A percentile compares a stretch with the other conserved stretches of the same genome.
These are phyloP conservation scores for Oppia nitens DNA, from an alignment of 1,140 invertebrate species.

Conservation along the genomic window DNA sequence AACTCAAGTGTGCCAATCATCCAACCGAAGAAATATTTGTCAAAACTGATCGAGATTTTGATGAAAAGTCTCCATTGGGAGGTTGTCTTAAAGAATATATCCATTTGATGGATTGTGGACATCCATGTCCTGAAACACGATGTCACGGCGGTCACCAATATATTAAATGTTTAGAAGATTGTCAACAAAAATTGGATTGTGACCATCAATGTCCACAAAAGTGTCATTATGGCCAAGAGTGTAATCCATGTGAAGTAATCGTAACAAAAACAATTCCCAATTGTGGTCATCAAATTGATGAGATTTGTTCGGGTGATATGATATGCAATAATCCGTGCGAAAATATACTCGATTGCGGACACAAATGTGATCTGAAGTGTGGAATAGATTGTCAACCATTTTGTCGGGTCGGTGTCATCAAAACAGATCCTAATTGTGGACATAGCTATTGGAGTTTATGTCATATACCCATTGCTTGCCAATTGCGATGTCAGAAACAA, in stretches of 20 bases:
- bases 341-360: neutral
- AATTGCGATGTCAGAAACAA: no score
- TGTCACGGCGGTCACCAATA: neutral
- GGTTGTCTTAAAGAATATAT: neutral
- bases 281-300: slow-evolving; percentile 21
- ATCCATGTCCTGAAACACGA: neutral
- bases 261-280: slow-evolving; percentile 25
- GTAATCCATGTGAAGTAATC: slow-evolving; percentile 27
- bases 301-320: neutral
- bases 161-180: neutral
- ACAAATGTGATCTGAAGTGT: no score
- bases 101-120: neutral
- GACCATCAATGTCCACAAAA: neutral
- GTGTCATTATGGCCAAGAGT: slow-evolving; percentile 32
- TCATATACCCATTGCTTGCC: no score
- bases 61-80: neutral
- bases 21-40: neutral
- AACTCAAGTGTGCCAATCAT: neutral
- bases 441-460: no score
- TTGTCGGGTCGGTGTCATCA: no score
- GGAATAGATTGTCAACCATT: no score
- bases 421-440: no score
- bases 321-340: neutral
- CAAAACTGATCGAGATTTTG: neutral
- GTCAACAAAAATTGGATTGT: neutral